These are phyloP conservation scores for Nematostella vectensis DNA, from an alignment of 92 coral and sea anemone genomes.

Conservation along the genomic window DNA sequence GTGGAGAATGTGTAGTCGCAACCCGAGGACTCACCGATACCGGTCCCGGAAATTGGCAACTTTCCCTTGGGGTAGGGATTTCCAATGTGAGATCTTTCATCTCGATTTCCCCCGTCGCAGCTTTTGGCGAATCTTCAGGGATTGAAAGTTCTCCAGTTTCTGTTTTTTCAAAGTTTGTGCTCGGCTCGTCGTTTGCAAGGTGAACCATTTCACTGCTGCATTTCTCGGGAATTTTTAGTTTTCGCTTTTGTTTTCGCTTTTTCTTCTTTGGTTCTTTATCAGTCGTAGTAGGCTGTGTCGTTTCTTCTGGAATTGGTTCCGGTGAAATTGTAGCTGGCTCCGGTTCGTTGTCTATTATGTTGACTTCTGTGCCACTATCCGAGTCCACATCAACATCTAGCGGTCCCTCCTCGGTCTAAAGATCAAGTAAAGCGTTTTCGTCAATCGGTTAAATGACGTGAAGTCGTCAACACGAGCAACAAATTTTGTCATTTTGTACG, in stretches of 20 bases:
- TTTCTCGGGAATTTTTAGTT: slow-evolving; percentile 1
- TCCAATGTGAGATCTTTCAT: slow-evolving; percentile 10
- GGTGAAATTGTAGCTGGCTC: neutral
- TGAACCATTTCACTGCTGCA: slow-evolving; percentile 6
- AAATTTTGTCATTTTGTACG: too few species aligned
- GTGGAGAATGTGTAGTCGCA: neutral
- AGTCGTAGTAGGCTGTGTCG: neutral
- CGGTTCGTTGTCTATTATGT: neutral
- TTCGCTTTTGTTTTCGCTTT: slow-evolving; percentile 14
- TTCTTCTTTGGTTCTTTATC: slow-evolving; percentile 13
- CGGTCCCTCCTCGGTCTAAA: neutral
- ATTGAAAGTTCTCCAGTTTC: too few species aligned
- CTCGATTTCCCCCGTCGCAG: neutral
- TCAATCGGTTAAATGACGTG: too few species aligned
- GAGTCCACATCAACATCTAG: slow-evolving; percentile 10
- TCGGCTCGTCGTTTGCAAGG: neutral
- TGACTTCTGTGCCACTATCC: slow-evolving; percentile 22
- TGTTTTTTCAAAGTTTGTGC: neutral
- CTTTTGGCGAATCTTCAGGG: too few species aligned
- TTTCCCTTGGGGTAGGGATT: slow-evolving; percentile 2
- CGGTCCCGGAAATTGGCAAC: neutral
- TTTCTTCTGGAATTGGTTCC: slow-evolving; percentile 4
- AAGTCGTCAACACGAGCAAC: too few species aligned
- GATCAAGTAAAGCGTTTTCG: too few species aligned
- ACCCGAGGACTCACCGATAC: slow-evolving; percentile 3